Percentiles rank a stretch among this genome's conserved stretches.
Evolutionary conservation across 1,140 invertebrate genomes (phyloP).

Genomic region (Dryas iulia): DNA sequence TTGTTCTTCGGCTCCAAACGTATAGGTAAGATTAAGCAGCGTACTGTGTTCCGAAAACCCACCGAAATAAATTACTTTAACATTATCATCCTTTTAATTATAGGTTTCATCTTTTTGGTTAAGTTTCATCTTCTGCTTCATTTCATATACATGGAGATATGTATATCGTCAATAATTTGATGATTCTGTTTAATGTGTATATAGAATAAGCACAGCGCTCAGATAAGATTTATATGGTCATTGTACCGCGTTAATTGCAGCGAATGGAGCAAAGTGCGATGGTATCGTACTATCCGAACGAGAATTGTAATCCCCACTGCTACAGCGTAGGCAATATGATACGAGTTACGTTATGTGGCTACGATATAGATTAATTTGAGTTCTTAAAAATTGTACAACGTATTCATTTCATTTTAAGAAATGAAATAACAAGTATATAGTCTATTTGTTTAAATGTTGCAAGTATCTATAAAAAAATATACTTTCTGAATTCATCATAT

Average conservation of each 20-base stretch:
- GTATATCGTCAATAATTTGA: neutral
- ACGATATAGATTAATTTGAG: neutral
- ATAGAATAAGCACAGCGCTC: slow-evolving; percentile 63
- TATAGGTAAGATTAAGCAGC: slow-evolving; percentile 74
- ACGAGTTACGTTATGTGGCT: slow-evolving; percentile 20
- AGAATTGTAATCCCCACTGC: slow-evolving; percentile 60
- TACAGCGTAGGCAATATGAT: slow-evolving; percentile 33
- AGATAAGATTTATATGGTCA: slow-evolving; percentile 74
- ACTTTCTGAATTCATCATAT: too few species aligned
- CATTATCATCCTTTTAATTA: slow-evolving; percentile 44
- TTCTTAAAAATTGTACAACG: too few species aligned
- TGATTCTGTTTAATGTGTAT: slow-evolving; percentile 12
- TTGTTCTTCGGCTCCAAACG: slow-evolving; percentile 76
- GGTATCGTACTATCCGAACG: slow-evolving; percentile 62
- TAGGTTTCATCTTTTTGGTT: neutral
- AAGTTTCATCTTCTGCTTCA: neutral
- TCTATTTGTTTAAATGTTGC: too few species aligned
- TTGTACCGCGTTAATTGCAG: slow-evolving; percentile 75
- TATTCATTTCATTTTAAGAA: slow-evolving; percentile 12
- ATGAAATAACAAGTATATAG: too few species aligned
- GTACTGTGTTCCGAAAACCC: slow-evolving; percentile 51
- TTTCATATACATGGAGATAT: neutral
- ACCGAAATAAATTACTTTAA: slow-evolving; percentile 45
- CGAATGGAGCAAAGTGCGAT: slow-evolving; percentile 66
- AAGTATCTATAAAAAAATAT: too few species aligned